Percentiles rank a stretch among this genome's conserved stretches.
Evolutionary conservation across 2,113 vertebrate genomes (phyloP).

Genomic region (Propithecus coquereli): DNA sequence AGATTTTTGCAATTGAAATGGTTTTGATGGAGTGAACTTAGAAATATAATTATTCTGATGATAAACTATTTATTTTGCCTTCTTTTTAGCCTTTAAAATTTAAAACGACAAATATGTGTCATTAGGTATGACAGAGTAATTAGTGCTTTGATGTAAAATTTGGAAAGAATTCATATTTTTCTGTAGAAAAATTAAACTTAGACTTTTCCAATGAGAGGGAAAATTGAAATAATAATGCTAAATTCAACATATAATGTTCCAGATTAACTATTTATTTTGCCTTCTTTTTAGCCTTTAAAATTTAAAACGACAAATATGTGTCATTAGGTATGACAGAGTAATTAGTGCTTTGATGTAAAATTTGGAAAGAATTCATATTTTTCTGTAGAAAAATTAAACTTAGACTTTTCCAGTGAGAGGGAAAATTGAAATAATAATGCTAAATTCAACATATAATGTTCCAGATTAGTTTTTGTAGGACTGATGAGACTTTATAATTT

Average conservation of each 20-base stretch:
- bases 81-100: slow-evolving; percentile 19
- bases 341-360: slow-evolving; percentile 47
- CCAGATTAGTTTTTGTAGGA: slow-evolving; percentile 71
- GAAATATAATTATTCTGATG: slow-evolving; percentile 15
- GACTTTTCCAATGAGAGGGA: slow-evolving; percentile 68
- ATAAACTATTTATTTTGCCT: neutral
- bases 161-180: slow-evolving; percentile 74
- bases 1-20: neutral
- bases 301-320: neutral
- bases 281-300: slow-evolving; percentile 23
- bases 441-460: slow-evolving; percentile 67
- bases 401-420: slow-evolving; percentile 69
- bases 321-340: neutral
- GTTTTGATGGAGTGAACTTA: neutral
- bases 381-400: slow-evolving; percentile 62
- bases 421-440: slow-evolving; percentile 76
- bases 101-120: neutral
- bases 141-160: slow-evolving; percentile 56
- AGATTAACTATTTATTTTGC: slow-evolving; percentile 53
- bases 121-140: neutral
- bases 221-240: slow-evolving; percentile 76
- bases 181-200: slow-evolving; percentile 60
- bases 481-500: slow-evolving; percentile 74
- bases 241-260: slow-evolving; percentile 65
- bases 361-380: slow-evolving; percentile 74